A percentile compares a stretch with the other conserved stretches of the same genome.
Conservation (phyloP, 2,888 invertebrate genomes). For the Lumbricus terrestris region DNA sequence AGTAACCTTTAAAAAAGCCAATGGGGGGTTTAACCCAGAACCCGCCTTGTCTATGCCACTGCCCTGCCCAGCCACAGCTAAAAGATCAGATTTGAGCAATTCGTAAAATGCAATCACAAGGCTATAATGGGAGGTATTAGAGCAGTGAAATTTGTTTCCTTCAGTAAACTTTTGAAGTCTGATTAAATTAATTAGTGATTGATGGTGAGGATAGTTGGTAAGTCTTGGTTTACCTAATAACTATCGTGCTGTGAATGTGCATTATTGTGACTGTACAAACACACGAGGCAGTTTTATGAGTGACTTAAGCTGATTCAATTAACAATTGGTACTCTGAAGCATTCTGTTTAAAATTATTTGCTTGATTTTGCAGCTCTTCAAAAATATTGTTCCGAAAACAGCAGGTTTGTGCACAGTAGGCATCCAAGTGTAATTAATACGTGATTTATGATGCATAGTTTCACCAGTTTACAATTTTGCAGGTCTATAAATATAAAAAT, state of each 20-base stretch:
- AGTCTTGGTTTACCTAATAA: neutral
- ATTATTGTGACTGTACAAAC: neutral
- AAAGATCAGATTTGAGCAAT: no score
- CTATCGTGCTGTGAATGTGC: neutral
- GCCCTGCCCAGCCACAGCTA: no score
- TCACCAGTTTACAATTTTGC: no score
- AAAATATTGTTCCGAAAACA: conserved; percentile 91
- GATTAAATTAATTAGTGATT: neutral
- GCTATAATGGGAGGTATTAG: no score
- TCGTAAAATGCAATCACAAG: no score
- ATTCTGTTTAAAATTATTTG: neutral
- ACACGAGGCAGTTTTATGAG: neutral
- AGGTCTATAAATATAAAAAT: no score
- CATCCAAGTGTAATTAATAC: neutral
- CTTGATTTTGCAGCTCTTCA: conserved; percentile 70
- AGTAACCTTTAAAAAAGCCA: no score
- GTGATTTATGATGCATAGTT: neutral
- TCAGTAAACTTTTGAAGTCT: no score
- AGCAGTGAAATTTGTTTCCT: no score
- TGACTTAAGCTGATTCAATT: neutral
- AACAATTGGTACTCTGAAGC: neutral
- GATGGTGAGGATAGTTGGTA: neutral
- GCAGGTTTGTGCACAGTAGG: conserved; percentile 60
- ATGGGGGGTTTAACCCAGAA: no score
- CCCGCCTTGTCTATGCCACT: no score